Base-by-base conservation (phyloP, 2,888 invertebrate genomes). In the Pristionchus japonicus region DNA sequence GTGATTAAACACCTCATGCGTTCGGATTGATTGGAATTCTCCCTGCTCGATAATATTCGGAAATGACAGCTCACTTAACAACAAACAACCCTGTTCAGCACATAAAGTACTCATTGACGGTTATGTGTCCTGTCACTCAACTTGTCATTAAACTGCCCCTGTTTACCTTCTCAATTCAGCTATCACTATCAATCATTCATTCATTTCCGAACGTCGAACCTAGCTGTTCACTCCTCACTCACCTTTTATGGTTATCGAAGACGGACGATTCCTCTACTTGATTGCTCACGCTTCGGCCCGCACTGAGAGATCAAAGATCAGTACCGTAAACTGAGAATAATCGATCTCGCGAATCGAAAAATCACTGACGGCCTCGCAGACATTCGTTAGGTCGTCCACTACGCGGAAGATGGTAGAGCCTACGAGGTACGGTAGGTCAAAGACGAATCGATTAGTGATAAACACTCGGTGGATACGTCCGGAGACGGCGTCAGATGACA, bases 291-390 rank as follows among this genome's bases (percentile, higher is more conserved):
- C 34, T 27, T 67, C 67, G 67, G 67, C 67, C 67, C 67, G 67
- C 67, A 34, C 67, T 67, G 67, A 67, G 34, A 67, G 34, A 52
- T 52, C 52, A 52, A 17, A 61, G 31, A 67, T 67, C 67, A 34
- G 34, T 13, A 52, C 52, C 20, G 52, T 20, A 52, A 52, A 17
- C 3, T 52, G 17, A 17, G 52, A 52, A 52, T 20, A 13, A 20
- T 7, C 4, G 4, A 17, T 23, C 23, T 52, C 52, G 34, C 31
- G 27, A 67, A 67, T 27, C 20, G 13, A 67, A 15, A 34, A 67
- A 34, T 67, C 61, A 67, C 67, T 67, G 34, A 67, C 67, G 67
- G 67, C 34, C 67, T 67, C 34, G 67, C 27, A 61, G 61, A 61
- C 67, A 67, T 67, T 67, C 67, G 67, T 31, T 67, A 11, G 31